These are phyloP conservation scores for Neoarius graeffei DNA, from an alignment of 2,113 vertebrate genomes.

Conservation along the genomic window DNA sequence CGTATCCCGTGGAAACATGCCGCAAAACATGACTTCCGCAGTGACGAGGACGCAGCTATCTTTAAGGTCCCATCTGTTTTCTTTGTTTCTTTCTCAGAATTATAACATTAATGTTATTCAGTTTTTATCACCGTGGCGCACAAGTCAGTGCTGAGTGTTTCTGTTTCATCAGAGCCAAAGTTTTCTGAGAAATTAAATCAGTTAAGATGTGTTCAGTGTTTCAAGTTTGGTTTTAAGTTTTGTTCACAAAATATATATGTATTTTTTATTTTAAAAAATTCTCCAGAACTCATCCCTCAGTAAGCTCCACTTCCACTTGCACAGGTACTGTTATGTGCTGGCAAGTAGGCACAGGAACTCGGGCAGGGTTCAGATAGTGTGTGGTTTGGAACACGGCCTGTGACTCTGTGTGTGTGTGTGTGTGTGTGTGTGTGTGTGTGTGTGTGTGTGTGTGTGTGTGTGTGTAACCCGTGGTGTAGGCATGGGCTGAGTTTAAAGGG, in stretches of 20 bases:
- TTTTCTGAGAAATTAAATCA: background rate
- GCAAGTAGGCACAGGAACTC: background rate
- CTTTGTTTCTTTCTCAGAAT: background rate
- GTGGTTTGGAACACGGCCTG: too few relatives aligned
- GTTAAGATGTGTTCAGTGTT: background rate
- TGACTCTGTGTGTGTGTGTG: too few relatives aligned
- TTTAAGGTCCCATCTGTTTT: slow-evolving; percentile 75
- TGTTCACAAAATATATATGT: too few relatives aligned
- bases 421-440: background rate
- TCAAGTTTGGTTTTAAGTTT: background rate
- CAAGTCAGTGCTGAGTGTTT: background rate
- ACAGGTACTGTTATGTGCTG: background rate
- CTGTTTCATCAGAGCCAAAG: background rate
- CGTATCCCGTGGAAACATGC: slow-evolving; percentile 96
- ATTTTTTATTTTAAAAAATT: background rate
- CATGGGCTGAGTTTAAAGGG: slow-evolving; percentile 85
- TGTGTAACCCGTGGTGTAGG: slow-evolving; percentile 64
- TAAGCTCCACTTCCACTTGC: background rate
- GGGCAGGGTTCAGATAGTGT: background rate
- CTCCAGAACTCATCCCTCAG: background rate
- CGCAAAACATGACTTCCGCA: slow-evolving; percentile 87
- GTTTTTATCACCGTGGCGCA: background rate
- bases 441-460: slow-evolving; percentile 9
- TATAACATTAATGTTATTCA: background rate
- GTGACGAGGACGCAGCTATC: slow-evolving; percentile 85